phyloP scores from a whole-genome alignment of 2,888 invertebrate species.

The Pandemis cinnamomeana region DNA sequence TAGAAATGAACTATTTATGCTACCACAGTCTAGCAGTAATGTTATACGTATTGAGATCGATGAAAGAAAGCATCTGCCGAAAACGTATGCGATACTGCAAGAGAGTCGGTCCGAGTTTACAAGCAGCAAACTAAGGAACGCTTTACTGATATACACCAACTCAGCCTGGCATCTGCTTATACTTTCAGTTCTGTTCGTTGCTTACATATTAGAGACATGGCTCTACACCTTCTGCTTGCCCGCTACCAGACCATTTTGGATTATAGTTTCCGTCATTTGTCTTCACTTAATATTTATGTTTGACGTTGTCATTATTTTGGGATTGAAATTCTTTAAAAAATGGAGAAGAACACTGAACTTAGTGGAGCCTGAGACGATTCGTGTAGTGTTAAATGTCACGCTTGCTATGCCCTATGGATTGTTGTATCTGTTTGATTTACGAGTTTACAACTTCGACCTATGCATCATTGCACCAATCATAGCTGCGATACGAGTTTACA shows the following conservation, averaged over 20 bases:
- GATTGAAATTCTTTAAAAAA: conserved; percentile 72
- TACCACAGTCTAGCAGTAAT: neutral
- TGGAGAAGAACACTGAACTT: conserved; percentile 79
- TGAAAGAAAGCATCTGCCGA: conserved; percentile 53
- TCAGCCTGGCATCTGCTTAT: conserved; percentile 71
- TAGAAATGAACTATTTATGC: conserved; percentile 54
- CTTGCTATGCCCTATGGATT: conserved; percentile 72
- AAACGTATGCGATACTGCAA: conserved; percentile 73
- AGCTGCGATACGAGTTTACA: conserved; percentile 71
- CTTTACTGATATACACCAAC: conserved; percentile 70
- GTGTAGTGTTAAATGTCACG: conserved; percentile 66
- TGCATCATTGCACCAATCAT: conserved; percentile 70
- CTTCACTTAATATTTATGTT: conserved; percentile 68
- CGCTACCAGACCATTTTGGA: conserved; percentile 59
- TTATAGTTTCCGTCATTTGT: conserved; percentile 62
- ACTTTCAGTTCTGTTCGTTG: conserved; percentile 65
- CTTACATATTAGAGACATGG: conserved; percentile 71
- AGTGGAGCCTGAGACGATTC: conserved; percentile 69
- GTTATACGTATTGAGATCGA: conserved; percentile 52
- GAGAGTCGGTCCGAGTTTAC: conserved; percentile 70
- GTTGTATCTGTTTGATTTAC: conserved; percentile 60
- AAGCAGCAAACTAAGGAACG: conserved; percentile 65
- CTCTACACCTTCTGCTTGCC: conserved; percentile 68
- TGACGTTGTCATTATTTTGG: conserved; percentile 69
- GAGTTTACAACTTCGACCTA: conserved; percentile 56